These are phyloP conservation scores for Drosophila subquinaria DNA, from an alignment of 2,888 invertebrate genomes.

Conservation along the genomic window DNA sequence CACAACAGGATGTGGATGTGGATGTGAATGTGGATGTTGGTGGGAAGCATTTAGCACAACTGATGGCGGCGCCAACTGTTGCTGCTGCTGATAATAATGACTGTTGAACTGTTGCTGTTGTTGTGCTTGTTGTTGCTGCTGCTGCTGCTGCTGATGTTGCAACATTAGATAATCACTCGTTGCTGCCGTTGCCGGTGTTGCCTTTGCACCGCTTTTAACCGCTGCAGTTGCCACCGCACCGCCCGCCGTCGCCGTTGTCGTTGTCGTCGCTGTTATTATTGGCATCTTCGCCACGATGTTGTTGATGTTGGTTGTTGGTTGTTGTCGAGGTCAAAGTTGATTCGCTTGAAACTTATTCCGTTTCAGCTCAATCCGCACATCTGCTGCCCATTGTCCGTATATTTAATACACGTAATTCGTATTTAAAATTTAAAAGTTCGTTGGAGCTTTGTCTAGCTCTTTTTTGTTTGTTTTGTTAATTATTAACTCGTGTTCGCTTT, in stretches of 20 bases:
- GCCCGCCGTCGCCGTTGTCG: conserved; percentile 36
- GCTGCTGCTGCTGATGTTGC: conserved; percentile 53
- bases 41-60: conserved; percentile 69
- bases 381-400: conserved; percentile 39
- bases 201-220: conserved; percentile 47
- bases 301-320: not conserved
- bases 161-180: conserved; percentile 74
- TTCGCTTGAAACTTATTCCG: conserved; percentile 15
- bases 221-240: conserved; percentile 49
- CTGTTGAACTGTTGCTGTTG: conserved; percentile 59
- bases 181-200: conserved; percentile 40
- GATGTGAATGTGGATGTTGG: conserved; percentile 58
- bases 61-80: conserved; percentile 57
- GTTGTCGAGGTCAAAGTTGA: conserved; percentile 29
- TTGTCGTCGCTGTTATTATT: conserved; percentile 75
- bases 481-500: conserved; percentile 44
- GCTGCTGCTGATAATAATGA: conserved; percentile 46
- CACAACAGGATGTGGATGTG: conserved; percentile 71
- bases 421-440: conserved; percentile 6
- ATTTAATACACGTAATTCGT: conserved; percentile 9
- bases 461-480: conserved; percentile 30
- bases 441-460: conserved; percentile 31
- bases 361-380: conserved; percentile 21
- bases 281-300: conserved; percentile 65
- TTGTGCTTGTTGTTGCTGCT: conserved; percentile 38